Base-by-base conservation (phyloP, 2,888 invertebrate species). In the Cristatella mucedo region DNA sequence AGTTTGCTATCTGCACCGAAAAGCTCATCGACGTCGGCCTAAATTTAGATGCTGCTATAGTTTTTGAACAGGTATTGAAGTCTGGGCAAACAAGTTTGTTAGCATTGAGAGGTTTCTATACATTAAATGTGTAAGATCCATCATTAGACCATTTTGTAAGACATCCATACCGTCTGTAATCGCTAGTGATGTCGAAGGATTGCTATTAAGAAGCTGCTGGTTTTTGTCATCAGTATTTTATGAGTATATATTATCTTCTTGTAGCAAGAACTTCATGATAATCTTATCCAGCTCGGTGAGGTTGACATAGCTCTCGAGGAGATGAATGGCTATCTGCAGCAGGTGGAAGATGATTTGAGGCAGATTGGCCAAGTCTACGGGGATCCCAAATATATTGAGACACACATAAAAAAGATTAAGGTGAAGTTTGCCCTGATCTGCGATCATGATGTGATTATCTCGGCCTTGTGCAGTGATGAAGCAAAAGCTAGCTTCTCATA, bases 321-420 rank as follows among this genome's bases (percentile, higher is more conserved):
- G 43, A 52, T 62, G 33, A 54, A 59, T 9, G 54, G 52, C 6
- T 49, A 54, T 7, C 49, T 63, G 20, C 53, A 55, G 21, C 52
- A 54, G 24, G 50, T 53, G 1, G 59, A 62, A 44, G 43, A 49
- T 11, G 58, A 60, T 26, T 49, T 63, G 1, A 50, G 53, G 19
- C 46, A 50, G 4, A 49, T 59, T 41, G 58, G 58, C 29, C 51
- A 58, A 24, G 49, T 56, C 29, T 53, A 53, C 24, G 63, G 61
- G 2, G 65, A 65, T 42, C 57, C 63, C 5, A 62, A 61, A 43
- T 55, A 51, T 44, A 48, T 64, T n/a, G 63, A 64, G 41, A 59
- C 59, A 11, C 56, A 58, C 40, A 50, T 65, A 38, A 59, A 57
- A 43, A 62, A 59, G 45, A 44, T 65, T 21, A 57, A 61, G 55